Percentiles rank a stretch among this genome's conserved stretches.
phyloP scores from a whole-genome alignment of 53 echinoderm and acorn worm genomes.

The Glandiceps talaboti region DNA sequence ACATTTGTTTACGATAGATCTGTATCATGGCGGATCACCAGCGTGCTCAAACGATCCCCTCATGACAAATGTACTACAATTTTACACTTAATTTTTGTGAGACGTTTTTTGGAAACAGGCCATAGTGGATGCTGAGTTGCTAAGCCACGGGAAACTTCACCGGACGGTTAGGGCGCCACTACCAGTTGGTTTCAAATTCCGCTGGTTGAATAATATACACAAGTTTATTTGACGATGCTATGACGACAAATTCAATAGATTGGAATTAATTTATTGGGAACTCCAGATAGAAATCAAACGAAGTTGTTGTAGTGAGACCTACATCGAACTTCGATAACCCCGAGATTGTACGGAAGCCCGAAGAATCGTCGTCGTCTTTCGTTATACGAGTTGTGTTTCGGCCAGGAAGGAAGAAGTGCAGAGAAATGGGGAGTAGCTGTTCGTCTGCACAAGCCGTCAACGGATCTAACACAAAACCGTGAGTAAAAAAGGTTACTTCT shows the following conservation, averaged over 20 bases:
- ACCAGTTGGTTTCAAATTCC: background rate
- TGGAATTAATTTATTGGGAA: background rate
- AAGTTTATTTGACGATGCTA: background rate
- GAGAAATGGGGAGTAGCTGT: slow-evolving; percentile 27
- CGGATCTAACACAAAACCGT: background rate
- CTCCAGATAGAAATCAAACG: background rate
- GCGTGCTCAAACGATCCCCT: background rate
- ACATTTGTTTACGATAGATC: background rate
- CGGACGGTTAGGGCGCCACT: background rate
- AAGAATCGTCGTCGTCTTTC: too few relatives aligned
- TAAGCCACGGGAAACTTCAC: background rate
- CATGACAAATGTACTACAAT: too few relatives aligned
- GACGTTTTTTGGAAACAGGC: background rate
- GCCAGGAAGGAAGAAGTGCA: background rate
- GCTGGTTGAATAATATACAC: background rate
- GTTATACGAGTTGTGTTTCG: background rate
- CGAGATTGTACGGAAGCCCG: too few relatives aligned
- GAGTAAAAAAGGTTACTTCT: background rate
- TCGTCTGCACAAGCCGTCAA: slow-evolving; percentile 30
- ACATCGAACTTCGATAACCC: too few relatives aligned
- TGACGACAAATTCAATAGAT: too few relatives aligned
- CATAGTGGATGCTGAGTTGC: background rate
- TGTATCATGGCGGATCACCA: background rate
- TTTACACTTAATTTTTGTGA: too few relatives aligned
- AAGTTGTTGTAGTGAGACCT: background rate